phyloP scores from a whole-genome alignment of 2,797 vertebrate species.

The Graptemys geographica region DNA sequence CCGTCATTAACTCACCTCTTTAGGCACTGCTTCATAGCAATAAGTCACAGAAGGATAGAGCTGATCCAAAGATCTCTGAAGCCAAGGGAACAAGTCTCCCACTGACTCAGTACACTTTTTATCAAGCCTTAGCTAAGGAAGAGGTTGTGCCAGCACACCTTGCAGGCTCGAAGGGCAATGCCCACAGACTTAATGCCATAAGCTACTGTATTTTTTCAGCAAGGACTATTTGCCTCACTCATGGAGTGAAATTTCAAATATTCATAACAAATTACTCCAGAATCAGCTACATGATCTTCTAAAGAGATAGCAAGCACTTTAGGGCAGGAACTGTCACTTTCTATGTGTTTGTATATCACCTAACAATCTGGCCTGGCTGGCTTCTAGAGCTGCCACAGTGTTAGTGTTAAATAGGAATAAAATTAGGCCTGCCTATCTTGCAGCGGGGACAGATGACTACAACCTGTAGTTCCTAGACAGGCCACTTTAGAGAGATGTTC shows the following conservation, averaged over 20 bases:
- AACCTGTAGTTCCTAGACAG: neutral
- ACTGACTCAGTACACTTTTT: neutral
- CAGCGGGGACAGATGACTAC: neutral
- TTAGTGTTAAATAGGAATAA: no score
- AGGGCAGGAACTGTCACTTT: neutral
- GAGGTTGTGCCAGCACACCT: neutral
- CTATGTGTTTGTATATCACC: no score
- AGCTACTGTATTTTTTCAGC: neutral
- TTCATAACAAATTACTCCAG: fast-evolving
- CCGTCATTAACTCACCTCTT: neutral
- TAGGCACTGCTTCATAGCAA: neutral
- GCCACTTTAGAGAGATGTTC: neutral
- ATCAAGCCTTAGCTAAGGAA: neutral
- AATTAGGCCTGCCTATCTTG: fast-evolving
- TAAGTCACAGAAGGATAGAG: neutral
- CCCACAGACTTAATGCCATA: fast-evolving
- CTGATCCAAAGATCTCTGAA: neutral
- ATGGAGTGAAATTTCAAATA: neutral
- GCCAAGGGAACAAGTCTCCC: neutral
- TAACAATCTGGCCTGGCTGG: neutral
- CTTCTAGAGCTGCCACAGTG: neutral
- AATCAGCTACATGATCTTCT: neutral
- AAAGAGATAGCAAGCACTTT: neutral
- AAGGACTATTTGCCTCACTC: neutral
- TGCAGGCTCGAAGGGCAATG: neutral